These are phyloP conservation scores for Heteractis magnifica DNA, from an alignment of 92 coral and sea anemone species.

Conservation along the genomic window DNA sequence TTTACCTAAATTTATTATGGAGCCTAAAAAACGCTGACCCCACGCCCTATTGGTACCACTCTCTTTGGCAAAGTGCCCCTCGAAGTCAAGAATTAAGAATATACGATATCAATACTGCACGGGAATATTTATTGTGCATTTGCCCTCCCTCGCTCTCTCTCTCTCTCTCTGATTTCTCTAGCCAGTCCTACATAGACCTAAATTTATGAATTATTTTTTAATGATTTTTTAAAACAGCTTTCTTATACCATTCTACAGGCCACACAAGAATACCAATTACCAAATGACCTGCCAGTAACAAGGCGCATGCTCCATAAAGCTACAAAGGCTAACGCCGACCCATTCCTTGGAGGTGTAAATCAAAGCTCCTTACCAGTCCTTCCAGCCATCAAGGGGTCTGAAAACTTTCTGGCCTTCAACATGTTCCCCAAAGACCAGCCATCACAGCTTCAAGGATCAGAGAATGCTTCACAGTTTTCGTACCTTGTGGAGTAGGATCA, in stretches of 20 bases:
- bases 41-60: no score
- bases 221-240: no score
- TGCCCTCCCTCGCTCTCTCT: no score
- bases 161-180: no score
- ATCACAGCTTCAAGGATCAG: conserved; percentile 49
- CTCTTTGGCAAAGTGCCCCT: no score
- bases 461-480: conserved; percentile 63
- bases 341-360: conserved; percentile 54
- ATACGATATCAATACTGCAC: no score
- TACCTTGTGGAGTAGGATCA: conserved; percentile 39
- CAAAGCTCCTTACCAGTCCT: conserved; percentile 71
- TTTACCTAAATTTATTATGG: no score
- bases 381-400: conserved; percentile 65
- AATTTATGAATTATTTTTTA: no score
- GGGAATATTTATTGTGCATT: no score
- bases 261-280: conserved; percentile 69
- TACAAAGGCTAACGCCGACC: conserved; percentile 52
- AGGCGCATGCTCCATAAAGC: conserved; percentile 78
- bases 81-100: no score
- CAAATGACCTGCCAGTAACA: conserved; percentile 76
- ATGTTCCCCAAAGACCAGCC: conserved; percentile 32
- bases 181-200: no score
- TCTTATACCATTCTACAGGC: conserved; percentile 33
- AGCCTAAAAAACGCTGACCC: no score
- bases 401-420: conserved; percentile 53